Evolutionary conservation across 2,113 vertebrate species (phyloP), one percentile per base, ranked within the genome.

Genomic region (Phycodurus eques): DNA sequence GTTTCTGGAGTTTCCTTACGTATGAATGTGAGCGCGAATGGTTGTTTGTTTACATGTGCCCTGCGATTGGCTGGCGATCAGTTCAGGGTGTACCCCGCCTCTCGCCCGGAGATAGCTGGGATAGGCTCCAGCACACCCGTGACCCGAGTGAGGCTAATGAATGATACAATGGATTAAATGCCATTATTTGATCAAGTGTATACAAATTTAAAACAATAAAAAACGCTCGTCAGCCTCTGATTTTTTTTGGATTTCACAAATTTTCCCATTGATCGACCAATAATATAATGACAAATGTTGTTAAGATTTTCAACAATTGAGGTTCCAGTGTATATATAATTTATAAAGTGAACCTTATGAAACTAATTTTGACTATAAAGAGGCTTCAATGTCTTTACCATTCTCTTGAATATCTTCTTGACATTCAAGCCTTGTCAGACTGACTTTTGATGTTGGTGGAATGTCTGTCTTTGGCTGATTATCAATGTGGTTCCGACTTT

Each of bases 401-500:
- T 22, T 63, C 53, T 71, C 31, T 70, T 42, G 43, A 44, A 44
- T 22, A 27, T 27, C 75, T 79, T 84, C 83, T 74, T 86, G 33
- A 44, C 73, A 83, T 83, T 78, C 64, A 35, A 57, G 73, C 79
- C 17, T 74, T 63, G 72, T 84, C 77, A 69, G 80, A 76, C 20
- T 20, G 51, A 80, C 88, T 90, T 60, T 91, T 89, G 84, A 85
- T 88, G 78, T 81, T 83, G 70, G 83, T 49, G 87, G 83, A 91
- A 91, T 88, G 79, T 31, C 27, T 88, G 76, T 85, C 47, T 46
- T 27, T 31, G 64, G 85, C 83, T 88, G 87, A 86, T 87, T 75
- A 85, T 87, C 85, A 67, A 87, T 81, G 82, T 90, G 77, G 74
- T 75, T 85, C 79, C 83, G 85, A 80, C 87, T 87, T 87, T n/a